Evolutionary conservation across 2,888 invertebrate species (phyloP).

Genomic region (Drosophila subquinaria): DNA sequence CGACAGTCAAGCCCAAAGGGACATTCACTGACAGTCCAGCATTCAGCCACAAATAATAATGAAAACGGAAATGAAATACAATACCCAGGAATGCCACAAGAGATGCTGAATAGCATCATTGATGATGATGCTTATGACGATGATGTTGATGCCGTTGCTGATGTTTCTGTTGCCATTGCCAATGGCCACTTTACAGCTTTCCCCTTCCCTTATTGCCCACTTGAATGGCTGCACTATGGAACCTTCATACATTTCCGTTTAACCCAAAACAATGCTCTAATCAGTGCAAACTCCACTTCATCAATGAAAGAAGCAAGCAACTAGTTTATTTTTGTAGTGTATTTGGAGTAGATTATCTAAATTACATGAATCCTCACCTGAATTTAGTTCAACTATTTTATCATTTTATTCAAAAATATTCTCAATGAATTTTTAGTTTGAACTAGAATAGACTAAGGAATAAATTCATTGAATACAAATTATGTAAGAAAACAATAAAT

Average conservation of each 20-base stretch:
- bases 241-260: slow-evolving; percentile 10
- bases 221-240: slow-evolving; percentile 15
- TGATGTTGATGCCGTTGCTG: slow-evolving; percentile 11
- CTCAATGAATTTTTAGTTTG: neutral
- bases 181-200: slow-evolving; percentile 44
- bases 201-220: slow-evolving; percentile 26
- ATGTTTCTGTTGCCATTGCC: slow-evolving; percentile 16
- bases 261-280: slow-evolving; percentile 34
- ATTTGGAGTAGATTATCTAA: neutral
- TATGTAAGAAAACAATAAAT: too few species aligned
- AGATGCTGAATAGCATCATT: slow-evolving; percentile 50
- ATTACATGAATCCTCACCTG: neutral
- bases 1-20: slow-evolving; percentile 46
- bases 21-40: slow-evolving; percentile 37
- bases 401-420: neutral
- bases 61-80: slow-evolving; percentile 84
- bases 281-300: slow-evolving; percentile 3
- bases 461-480: too few species aligned
- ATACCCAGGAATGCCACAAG: slow-evolving; percentile 75
- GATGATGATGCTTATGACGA: slow-evolving; percentile 29
- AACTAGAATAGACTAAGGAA: neutral
- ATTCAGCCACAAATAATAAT: slow-evolving; percentile 81
- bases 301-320: neutral
- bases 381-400: neutral
- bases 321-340: neutral